Evolutionary conservation across 2,113 vertebrate genomes (phyloP), one percentile per base, ranked within the genome.

Genomic region (Nannobrachium achirus): DNA sequence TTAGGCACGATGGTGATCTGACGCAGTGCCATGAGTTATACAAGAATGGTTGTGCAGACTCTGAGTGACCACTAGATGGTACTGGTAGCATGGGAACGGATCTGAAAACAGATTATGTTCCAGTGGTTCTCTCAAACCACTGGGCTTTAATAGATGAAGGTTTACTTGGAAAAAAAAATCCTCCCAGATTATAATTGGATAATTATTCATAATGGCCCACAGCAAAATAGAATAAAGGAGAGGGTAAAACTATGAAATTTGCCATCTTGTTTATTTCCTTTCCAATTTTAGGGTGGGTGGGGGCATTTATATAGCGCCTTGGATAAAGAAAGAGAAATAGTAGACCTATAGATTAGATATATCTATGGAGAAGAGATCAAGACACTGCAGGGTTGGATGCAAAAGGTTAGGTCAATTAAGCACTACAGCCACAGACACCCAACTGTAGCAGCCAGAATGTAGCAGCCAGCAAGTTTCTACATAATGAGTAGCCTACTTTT

Each of bases 341-440:
- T n/a, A n/a, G n/a, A n/a, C n/a, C n/a, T n/a, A n/a, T n/a, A n/a
- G n/a, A n/a, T n/a, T n/a, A n/a, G n/a, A n/a, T n/a, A n/a, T n/a
- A n/a, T n/a, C n/a, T n/a, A n/a, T n/a, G n/a, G n/a, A n/a, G n/a
- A n/a, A n/a, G n/a, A n/a, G n/a, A n/a, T n/a, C n/a, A n/a, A n/a
- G n/a, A n/a, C n/a, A n/a, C n/a, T n/a, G 66, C 68, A 68, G 13
- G 66, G 78, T 75, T 75, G 66, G 25, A 33, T 69, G 84, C 80
- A n/a, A n/a, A n/a, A n/a, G n/a, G n/a, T n/a, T n/a, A n/a, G 40
- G 65, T 69, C 71, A 82, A 80, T 80, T 49, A 71, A 76, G 49
- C 69, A 59, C 11, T 15, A 51, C 55, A 75, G 76, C 55, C 51
- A 66, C 73, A 67, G 57, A 74, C 82, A 84, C 69, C 78, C 55